These are phyloP conservation scores for Sinopyrophorus schimmeli DNA, from an alignment of 2,888 invertebrate species.

Conservation along the genomic window DNA sequence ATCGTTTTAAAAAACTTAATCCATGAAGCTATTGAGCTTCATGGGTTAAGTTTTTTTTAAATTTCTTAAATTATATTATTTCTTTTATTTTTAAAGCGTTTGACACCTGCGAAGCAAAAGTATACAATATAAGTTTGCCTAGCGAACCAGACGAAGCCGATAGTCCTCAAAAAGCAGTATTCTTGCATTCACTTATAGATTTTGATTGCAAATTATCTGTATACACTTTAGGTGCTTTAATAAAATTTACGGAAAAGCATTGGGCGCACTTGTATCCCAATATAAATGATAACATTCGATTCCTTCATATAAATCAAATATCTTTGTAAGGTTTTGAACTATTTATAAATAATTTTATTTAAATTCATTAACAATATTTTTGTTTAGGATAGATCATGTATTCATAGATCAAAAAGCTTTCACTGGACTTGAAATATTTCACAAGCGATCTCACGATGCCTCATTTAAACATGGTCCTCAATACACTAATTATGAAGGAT, in stretches of 20 bases:
- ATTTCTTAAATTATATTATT: slow-evolving; percentile 7
- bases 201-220: slow-evolving; percentile 66
- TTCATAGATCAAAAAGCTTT: slow-evolving; percentile 73
- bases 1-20: too few relatives aligned
- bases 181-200: slow-evolving; percentile 66
- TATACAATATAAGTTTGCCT: slow-evolving; percentile 60
- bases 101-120: slow-evolving; percentile 62
- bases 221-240: slow-evolving; percentile 71
- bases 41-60: too few relatives aligned
- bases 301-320: slow-evolving; percentile 61
- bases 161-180: slow-evolving; percentile 61
- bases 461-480: slow-evolving; percentile 69
- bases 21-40: too few relatives aligned
- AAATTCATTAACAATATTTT: slow-evolving; percentile 1
- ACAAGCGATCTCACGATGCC: slow-evolving; percentile 72
- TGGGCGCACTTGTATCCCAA: slow-evolving; percentile 54
- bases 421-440: slow-evolving; percentile 77
- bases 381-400: slow-evolving; percentile 66
- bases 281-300: slow-evolving; percentile 57
- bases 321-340: slow-evolving; percentile 72
- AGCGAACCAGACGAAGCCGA: slow-evolving; percentile 54
- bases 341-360: too few relatives aligned
- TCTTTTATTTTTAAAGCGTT: slow-evolving; percentile 51
- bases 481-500: slow-evolving; percentile 66
- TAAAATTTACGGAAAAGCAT: slow-evolving; percentile 71